Evolutionary conservation across 1,140 invertebrate genomes (phyloP), one percentile per base, ranked within the genome.

Genomic region (Trachymyrmex septentrionalis): DNA sequence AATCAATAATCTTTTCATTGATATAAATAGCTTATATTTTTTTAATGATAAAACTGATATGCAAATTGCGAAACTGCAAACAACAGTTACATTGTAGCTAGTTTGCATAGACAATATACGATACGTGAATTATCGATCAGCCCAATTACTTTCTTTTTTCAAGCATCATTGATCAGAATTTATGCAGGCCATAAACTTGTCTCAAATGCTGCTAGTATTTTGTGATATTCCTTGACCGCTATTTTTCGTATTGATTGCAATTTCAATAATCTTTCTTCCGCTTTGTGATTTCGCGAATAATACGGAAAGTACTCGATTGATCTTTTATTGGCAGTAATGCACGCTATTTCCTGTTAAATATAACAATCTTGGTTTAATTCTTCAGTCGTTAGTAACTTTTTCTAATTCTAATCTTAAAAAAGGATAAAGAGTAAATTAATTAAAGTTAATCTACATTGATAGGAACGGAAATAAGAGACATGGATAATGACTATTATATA

Each of bases 111-210:
- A 48, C 38, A 3, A 16, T 16, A 53, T 24, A 24, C 24, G 34
- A 30, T 1, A 64, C 38, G 9, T 44, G 19, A 78, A 4, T 67
- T 48, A 61, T 61, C 6, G 38, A 7, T 44, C 21, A 10, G 19
- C n/a, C 14, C n/a, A 69, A 69, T 80, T n/a, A 55, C 14, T 80
- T 69, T 55, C 63, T 78, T 78, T 66, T 53, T 6, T 66, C 14
- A 78, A 78, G 34, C 14, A 61, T 61, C 34, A 76, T 10, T 7
- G 55, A 38, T 76, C 21, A 24, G 14, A 48, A 14, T 78, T 78
- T n/a, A 30, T 2, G 7, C 19, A 9, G 3, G 3, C 24, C 77
- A 21, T 80, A 34, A 80, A 80, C 27, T 67, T 80, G n/a, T 24
- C 44, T 80, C n/a, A 50, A 53, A 67, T 66, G 6, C 27, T 67